Evolutionary conservation across 1,140 invertebrate genomes (phyloP).

Genomic region (Portunus trituberculatus): DNA sequence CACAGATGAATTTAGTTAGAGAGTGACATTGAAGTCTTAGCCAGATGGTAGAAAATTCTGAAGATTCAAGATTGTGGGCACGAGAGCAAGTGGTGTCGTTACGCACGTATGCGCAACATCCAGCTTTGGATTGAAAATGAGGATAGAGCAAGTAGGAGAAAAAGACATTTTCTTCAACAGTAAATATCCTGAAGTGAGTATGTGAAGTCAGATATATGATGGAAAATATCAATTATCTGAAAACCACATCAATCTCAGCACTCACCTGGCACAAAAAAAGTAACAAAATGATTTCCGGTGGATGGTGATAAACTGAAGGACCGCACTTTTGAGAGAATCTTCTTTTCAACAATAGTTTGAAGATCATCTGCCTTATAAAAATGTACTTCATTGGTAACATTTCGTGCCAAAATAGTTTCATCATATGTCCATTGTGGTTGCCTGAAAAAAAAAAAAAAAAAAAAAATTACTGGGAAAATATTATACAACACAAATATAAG

Average conservation of each 20-base stretch:
- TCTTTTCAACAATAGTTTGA: conserved; percentile 61
- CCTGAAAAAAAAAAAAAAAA: conserved; percentile 42
- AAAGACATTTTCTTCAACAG: too few relatives aligned
- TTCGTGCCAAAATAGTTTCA: conserved; percentile 66
- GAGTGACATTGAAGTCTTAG: too few relatives aligned
- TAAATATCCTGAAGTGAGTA: too few relatives aligned
- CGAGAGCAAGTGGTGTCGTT: too few relatives aligned
- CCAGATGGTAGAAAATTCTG: too few relatives aligned
- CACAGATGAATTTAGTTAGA: too few relatives aligned
- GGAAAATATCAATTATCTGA: too few relatives aligned
- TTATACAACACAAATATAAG: not conserved
- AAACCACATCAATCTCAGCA: not conserved
- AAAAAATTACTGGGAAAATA: not conserved
- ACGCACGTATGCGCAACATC: too few relatives aligned
- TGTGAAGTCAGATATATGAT: too few relatives aligned
- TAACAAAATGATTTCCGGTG: conserved; percentile 61
- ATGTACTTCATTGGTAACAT: conserved; percentile 71
- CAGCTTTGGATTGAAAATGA: too few relatives aligned
- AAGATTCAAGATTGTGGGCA: too few relatives aligned
- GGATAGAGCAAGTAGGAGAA: too few relatives aligned
- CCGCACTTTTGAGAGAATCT: conserved; percentile 61
- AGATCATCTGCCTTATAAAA: conserved; percentile 70
- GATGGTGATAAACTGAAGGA: conserved; percentile 73
- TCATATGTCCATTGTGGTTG: conserved; percentile 73
- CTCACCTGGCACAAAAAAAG: conserved; percentile 73